Conservation (phyloP, 2,888 invertebrate species). For the Rutpela maculata region DNA sequence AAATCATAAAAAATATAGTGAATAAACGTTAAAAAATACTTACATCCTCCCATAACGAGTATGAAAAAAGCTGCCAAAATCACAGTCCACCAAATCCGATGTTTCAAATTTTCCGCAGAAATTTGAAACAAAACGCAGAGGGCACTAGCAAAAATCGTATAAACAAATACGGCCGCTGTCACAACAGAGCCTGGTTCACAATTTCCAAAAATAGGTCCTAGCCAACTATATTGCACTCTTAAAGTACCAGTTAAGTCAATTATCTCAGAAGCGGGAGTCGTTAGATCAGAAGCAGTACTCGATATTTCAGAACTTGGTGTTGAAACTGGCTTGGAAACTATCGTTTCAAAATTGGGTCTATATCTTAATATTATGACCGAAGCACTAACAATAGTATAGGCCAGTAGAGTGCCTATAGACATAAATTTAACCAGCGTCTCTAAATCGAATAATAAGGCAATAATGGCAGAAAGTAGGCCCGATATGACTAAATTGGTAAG, state of each 20-base stretch:
- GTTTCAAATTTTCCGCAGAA: slow-evolving; percentile 74
- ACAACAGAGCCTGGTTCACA: slow-evolving; percentile 87
- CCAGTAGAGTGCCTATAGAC: slow-evolving; percentile 92
- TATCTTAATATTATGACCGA: slow-evolving; percentile 86
- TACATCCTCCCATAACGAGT: slow-evolving; percentile 80
- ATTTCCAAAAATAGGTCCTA: slow-evolving; percentile 84
- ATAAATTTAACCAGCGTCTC: slow-evolving; percentile 95
- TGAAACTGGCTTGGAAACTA: slow-evolving; percentile 59
- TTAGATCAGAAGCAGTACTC: slow-evolving; percentile 69
- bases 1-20: neutral
- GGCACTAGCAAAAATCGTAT: slow-evolving; percentile 81
- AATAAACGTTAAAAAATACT: slow-evolving; percentile 67
- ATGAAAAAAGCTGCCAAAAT: slow-evolving; percentile 79
- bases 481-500: slow-evolving; percentile 85
- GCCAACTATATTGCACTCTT: slow-evolving; percentile 83
- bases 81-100: slow-evolving; percentile 82
- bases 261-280: slow-evolving; percentile 69
- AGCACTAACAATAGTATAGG: slow-evolving; percentile 94
- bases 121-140: slow-evolving; percentile 82
- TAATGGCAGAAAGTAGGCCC: slow-evolving; percentile 84
- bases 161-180: slow-evolving; percentile 82
- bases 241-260: slow-evolving; percentile 84
- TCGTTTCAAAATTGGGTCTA: slow-evolving; percentile 66
- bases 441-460: slow-evolving; percentile 91
- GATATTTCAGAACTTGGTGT: slow-evolving; percentile 71